Conservation (phyloP, 2,113 vertebrate genomes). For the Ictalurus punctatus region DNA sequence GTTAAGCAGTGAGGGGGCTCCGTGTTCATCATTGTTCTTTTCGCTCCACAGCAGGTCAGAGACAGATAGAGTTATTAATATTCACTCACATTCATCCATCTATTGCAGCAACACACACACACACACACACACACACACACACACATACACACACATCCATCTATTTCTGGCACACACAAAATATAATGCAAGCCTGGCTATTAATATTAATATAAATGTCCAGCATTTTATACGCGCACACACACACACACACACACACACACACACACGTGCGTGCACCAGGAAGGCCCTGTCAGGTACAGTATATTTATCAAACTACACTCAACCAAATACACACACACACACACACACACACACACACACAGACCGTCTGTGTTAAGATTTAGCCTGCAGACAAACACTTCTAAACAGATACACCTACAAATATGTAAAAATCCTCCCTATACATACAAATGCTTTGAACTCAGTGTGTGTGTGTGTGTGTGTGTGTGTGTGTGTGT, state of each 20-base stretch:
- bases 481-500: not conserved
- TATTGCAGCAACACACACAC: constrained; percentile 57
- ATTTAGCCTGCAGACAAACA: not conserved
- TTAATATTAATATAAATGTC: constrained; percentile 48
- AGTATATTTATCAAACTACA: constrained; percentile 4
- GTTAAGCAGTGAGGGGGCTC: constrained; percentile 69
- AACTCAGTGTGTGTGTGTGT: not conserved
- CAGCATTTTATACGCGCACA: not conserved
- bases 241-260: constrained; percentile 65
- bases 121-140: constrained; percentile 32
- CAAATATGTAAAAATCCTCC: not conserved
- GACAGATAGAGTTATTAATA: constrained; percentile 70
- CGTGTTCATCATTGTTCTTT: constrained; percentile 66
- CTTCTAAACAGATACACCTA: not conserved
- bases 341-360: not conserved
- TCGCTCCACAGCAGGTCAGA: constrained; percentile 70
- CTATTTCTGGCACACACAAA: not conserved
- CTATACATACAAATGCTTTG: not conserved
- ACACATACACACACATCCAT: constrained; percentile 44
- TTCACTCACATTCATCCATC: constrained; percentile 70
- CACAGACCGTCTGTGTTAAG: not conserved
- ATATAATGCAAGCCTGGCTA: constrained; percentile 39
- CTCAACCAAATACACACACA: not conserved
- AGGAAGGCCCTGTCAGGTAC: not conserved
- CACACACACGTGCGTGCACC: constrained; percentile 58